Conservation (phyloP, 2,888 invertebrate genomes). For the Monoplex corrugatus region DNA sequence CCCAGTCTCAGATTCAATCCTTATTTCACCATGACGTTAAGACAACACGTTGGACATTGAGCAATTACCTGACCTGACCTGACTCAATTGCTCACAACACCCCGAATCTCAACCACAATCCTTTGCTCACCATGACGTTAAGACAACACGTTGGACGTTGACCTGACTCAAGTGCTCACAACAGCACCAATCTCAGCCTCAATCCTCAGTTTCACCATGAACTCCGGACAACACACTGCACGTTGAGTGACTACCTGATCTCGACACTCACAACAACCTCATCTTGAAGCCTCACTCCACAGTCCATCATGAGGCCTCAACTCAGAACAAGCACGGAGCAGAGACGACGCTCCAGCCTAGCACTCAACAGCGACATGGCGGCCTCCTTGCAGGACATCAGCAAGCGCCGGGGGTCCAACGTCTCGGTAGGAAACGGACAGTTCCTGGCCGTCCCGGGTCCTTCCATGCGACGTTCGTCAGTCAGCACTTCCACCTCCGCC, state of each 20-base stretch:
- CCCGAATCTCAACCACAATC: not conserved
- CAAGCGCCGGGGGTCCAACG: slow-evolving; percentile 34
- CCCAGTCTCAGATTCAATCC: no score
- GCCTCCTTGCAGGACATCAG: not conserved
- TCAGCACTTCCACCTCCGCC: slow-evolving; percentile 45
- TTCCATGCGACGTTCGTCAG: slow-evolving; percentile 26
- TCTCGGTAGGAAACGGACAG: slow-evolving; percentile 25
- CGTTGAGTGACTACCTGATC: not conserved
- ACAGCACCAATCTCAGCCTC: not conserved
- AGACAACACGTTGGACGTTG: not conserved
- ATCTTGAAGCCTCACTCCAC: not conserved
- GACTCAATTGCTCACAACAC: no score
- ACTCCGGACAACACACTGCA: not conserved
- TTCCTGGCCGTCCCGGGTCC: slow-evolving; percentile 40
- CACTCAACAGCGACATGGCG: not conserved
- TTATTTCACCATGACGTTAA: no score
- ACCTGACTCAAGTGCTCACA: not conserved
- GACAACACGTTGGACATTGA: no score
- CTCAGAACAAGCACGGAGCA: slow-evolving; percentile 43
- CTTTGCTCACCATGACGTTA: not conserved
- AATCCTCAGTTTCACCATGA: not conserved
- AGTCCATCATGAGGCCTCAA: slow-evolving; percentile 39
- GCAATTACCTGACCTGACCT: no score
- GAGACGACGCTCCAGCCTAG: slow-evolving; percentile 34
- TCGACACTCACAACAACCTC: not conserved